Evolutionary conservation across 2,113 vertebrate genomes (phyloP).

Genomic region (Corythaeola cristata): DNA sequence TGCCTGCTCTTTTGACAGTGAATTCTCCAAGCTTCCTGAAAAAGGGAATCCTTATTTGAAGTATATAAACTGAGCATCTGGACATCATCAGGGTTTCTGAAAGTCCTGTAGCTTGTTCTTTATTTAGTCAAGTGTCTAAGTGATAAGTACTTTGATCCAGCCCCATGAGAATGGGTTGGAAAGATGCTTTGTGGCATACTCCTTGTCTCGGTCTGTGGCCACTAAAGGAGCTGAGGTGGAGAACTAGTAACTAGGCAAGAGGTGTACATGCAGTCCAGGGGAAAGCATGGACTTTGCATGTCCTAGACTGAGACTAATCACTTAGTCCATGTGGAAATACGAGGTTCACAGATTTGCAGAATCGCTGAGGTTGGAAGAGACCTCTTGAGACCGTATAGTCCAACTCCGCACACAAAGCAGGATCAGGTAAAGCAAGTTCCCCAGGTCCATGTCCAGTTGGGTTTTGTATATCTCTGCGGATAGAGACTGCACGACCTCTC

Average conservation of each 20-base stretch:
- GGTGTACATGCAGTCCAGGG: background rate
- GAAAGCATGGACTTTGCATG: background rate
- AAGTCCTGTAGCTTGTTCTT: background rate
- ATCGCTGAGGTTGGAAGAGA: background rate
- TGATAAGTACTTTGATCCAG: background rate
- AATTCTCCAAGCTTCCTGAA: background rate
- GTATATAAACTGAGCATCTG: background rate
- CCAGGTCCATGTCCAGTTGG: background rate
- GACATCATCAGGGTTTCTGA: background rate
- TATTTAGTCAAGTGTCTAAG: background rate
- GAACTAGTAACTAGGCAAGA: background rate
- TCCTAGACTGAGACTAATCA: background rate
- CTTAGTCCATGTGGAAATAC: background rate
- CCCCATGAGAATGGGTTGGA: background rate
- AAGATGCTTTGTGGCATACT: background rate
- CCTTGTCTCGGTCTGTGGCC: background rate
- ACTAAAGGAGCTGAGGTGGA: background rate
- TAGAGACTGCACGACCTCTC: background rate
- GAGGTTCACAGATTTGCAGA: background rate
- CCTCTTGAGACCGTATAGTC: background rate
- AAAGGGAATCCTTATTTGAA: background rate
- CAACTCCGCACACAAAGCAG: background rate
- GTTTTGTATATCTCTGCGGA: background rate
- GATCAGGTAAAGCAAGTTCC: background rate
- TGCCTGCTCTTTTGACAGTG: background rate